Evolutionary conservation across 2,797 vertebrate genomes (phyloP).

Genomic region (Myiothlypis chrysogaster): DNA sequence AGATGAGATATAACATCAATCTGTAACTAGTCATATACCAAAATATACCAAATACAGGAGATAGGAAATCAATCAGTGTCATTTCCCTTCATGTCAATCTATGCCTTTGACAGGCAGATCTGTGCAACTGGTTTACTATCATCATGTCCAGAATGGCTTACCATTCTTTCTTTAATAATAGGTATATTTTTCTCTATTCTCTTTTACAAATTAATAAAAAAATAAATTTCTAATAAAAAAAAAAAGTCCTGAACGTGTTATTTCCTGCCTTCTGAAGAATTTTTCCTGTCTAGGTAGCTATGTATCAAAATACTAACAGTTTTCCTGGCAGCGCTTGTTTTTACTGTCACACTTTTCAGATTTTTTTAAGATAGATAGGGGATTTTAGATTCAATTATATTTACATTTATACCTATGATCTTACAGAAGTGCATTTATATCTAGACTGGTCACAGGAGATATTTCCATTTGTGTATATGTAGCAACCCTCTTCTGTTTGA

Average conservation of each 20-base stretch:
- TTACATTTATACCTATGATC: background rate
- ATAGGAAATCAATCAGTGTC: background rate
- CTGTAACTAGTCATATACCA: background rate
- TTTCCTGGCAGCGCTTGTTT: background rate
- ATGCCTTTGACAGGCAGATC: background rate
- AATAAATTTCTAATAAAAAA: background rate
- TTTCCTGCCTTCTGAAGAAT: background rate
- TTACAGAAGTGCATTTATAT: background rate
- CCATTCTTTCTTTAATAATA: background rate
- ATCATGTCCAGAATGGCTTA: background rate
- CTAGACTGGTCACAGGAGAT: background rate
- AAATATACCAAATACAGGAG: background rate
- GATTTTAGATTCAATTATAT: background rate
- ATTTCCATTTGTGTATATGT: background rate
- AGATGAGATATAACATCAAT: background rate
- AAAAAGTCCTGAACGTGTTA: accelerated
- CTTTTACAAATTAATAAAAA: background rate
- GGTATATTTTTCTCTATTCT: background rate
- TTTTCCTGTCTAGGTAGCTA: background rate
- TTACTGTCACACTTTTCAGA: background rate
- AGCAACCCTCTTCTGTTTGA: background rate
- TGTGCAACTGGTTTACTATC: background rate
- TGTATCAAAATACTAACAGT: background rate
- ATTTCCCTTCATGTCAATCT: background rate
- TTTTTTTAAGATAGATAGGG: background rate